Evolutionary conservation across 2,113 vertebrate species (phyloP), one percentile per base, ranked within the genome.

Genomic region (Loxodonta africana): DNA sequence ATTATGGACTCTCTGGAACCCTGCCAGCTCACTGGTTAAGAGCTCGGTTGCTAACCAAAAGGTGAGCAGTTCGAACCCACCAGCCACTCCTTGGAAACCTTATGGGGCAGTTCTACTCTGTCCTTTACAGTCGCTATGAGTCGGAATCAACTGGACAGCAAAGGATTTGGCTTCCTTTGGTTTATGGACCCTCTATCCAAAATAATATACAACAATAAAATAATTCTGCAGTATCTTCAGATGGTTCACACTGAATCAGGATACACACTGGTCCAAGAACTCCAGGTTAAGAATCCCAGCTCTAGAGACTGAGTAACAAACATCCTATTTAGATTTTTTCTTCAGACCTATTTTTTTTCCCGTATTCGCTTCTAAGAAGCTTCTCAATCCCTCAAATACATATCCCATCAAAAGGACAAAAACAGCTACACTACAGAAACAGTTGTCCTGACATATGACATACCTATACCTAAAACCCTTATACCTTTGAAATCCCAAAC

Each of bases 161-260:
- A 57, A 3, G 53, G 11, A 14, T 57, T 57, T 57, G 15, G 53
- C 4, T 57, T 57, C 11, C 11, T 57, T 57, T 57, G 12, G 53
- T 17, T 57, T 57, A 57, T 57, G 4, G 15, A 57, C 53, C 53
- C 15, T 57, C 53, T 33, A 69, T n/a, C 7, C 28, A 83, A 86
- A 93, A 87, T 57, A 87, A 74, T 62, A 83, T n/a, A 62, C 33
- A 62, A 28, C 12, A 84, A 65, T 23, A 92, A 88, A 81, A 71
- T 81, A 88, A 88, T 88, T 88, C 28, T 86, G 37, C 20, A 63
- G 8, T 62, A 71, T 10, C 76, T 81, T 81, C 48, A 69, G 21
- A 71, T 88, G 67, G 78, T 87, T 69, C 26, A 87, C 10, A 23
- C 18, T 62, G 60, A 62, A 69, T 11, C 67, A 69, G 28, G 28